phyloP scores from a whole-genome alignment of 2,888 invertebrate genomes.

The Napeogenes sylphis region DNA sequence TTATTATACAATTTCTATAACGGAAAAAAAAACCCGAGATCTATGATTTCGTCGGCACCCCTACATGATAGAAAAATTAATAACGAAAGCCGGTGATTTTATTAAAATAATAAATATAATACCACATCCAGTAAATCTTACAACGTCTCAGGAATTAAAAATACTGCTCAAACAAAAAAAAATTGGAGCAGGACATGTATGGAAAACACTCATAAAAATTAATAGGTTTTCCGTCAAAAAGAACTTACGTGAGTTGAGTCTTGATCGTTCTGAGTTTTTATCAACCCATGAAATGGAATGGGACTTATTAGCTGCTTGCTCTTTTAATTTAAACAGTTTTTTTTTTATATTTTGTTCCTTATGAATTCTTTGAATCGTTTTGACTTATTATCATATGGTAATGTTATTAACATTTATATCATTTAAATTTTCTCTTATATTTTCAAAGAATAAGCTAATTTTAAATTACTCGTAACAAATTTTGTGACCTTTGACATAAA shows the following conservation, averaged over 20 bases:
- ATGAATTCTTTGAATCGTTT: slow-evolving; percentile 4
- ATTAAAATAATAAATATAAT: too few relatives aligned
- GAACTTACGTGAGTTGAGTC: slow-evolving; percentile 63
- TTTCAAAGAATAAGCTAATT: too few relatives aligned
- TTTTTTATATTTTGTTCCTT: neutral
- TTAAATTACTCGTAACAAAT: too few relatives aligned
- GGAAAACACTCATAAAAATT: slow-evolving; percentile 75
- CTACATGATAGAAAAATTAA: too few relatives aligned
- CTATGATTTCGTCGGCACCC: too few relatives aligned
- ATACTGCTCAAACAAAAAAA: slow-evolving; percentile 51
- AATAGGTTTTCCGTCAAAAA: slow-evolving; percentile 74
- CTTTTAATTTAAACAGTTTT: neutral
- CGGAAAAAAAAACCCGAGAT: too few relatives aligned
- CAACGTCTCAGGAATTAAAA: slow-evolving; percentile 37
- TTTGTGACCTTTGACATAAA: neutral
- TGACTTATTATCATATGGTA: neutral
- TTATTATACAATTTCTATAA: too few relatives aligned
- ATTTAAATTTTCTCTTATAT: too few relatives aligned
- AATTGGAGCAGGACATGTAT: slow-evolving; percentile 74
- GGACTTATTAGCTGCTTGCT: slow-evolving; percentile 25
- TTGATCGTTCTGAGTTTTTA: slow-evolving; percentile 54
- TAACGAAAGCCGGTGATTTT: too few relatives aligned
- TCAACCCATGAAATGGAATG: slow-evolving; percentile 40
- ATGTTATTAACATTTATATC: slow-evolving; percentile 1
- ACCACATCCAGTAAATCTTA: slow-evolving; percentile 45